phyloP scores from a whole-genome alignment of 2,888 invertebrate species.

The Chrysotoxum bicinctum region DNA sequence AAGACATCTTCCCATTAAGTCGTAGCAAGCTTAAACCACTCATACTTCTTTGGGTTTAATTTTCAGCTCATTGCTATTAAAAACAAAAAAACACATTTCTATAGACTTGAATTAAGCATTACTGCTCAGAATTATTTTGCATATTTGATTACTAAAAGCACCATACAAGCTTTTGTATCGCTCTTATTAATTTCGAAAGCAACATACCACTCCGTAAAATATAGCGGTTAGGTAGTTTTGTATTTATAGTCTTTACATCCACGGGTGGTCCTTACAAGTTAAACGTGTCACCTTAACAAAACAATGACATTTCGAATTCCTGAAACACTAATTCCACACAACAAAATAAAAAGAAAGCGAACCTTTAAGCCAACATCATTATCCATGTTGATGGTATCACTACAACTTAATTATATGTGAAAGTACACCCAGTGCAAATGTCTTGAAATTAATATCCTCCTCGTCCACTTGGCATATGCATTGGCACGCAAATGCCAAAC shows the following conservation, averaged over 20 bases:
- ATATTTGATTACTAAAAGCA: too few species aligned
- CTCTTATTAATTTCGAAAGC: too few species aligned
- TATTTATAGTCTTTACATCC: not conserved
- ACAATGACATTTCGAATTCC: slow-evolving; percentile 41
- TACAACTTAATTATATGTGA: slow-evolving; percentile 73
- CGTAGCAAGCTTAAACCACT: too few species aligned
- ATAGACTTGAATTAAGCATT: too few species aligned
- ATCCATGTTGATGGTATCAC: slow-evolving; percentile 66
- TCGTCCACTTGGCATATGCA: slow-evolving; percentile 57
- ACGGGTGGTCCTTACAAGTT: slow-evolving; percentile 53
- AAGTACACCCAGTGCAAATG: slow-evolving; percentile 66
- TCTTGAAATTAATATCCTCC: slow-evolving; percentile 69
- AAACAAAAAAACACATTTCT: too few species aligned
- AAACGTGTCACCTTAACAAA: slow-evolving; percentile 28
- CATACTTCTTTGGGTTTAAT: too few species aligned
- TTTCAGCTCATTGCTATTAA: too few species aligned
- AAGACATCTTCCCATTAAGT: too few species aligned
- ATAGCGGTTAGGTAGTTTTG: not conserved
- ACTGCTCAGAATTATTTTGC: too few species aligned
- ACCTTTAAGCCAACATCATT: slow-evolving; percentile 62
- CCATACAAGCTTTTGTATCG: too few species aligned
- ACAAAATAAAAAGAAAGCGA: slow-evolving; percentile 7
- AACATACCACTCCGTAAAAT: not conserved
- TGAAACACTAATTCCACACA: slow-evolving; percentile 27
- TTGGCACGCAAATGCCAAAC: slow-evolving; percentile 71